Percentiles rank a stretch among this genome's conserved stretches.
phyloP scores from a whole-genome alignment of 1,140 invertebrate genomes.

The Drosophila kurseongensis region DNA sequence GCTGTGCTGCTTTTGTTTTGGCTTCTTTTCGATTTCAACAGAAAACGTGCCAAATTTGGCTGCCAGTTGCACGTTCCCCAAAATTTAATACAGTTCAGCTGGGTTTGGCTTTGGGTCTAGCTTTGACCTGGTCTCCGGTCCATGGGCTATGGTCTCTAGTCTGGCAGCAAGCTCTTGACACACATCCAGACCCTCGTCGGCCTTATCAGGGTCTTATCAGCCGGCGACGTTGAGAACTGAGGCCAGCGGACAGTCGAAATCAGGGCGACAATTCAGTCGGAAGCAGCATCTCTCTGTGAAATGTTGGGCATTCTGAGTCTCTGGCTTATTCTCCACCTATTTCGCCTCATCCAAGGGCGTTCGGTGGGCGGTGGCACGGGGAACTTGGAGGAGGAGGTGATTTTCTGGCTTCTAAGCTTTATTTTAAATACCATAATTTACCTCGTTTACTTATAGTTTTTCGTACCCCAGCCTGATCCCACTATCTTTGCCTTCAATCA shows the following conservation, averaged over 20 bases:
- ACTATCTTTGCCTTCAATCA: conserved; percentile 55
- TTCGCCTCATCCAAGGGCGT: conserved; percentile 53
- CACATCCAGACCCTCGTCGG: conserved; percentile 21
- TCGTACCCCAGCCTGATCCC: conserved; percentile 42
- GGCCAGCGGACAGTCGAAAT: conserved; percentile 7
- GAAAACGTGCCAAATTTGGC: conserved; percentile 73
- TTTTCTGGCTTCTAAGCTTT: not conserved
- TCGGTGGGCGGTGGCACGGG: not conserved
- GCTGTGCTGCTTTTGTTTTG: conserved; percentile 35
- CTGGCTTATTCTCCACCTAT: conserved; percentile 31
- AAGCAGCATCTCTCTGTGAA: conserved; percentile 21
- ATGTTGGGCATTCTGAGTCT: conserved; percentile 45
- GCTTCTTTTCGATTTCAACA: conserved; percentile 73
- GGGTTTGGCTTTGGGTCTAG: conserved; percentile 39
- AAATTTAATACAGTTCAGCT: conserved; percentile 74
- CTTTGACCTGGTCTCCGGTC: conserved; percentile 38
- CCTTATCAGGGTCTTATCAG: conserved; percentile 49
- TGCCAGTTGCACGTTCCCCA: conserved; percentile 70
- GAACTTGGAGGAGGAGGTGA: conserved; percentile 30
- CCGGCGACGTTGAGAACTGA: not conserved
- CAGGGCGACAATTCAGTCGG: conserved; percentile 13
- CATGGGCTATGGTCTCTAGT: conserved; percentile 15
- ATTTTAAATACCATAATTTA: not conserved
- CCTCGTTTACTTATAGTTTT: not conserved
- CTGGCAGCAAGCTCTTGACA: conserved; percentile 35